Conservation (phyloP, 2,113 vertebrate genomes). For the Neotragus moschatus region DNA sequence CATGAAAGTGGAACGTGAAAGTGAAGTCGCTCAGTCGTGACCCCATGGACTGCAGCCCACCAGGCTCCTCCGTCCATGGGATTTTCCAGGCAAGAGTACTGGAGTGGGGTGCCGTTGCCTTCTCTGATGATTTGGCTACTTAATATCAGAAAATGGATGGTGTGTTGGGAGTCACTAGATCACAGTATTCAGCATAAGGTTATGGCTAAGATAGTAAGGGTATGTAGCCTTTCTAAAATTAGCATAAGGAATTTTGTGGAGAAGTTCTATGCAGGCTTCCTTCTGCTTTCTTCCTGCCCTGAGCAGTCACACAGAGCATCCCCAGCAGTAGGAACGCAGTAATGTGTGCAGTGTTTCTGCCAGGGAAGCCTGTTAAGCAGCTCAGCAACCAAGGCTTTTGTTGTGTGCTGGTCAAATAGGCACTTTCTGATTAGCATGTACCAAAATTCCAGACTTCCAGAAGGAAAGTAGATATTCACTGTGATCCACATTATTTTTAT, state of each 20-base stretch:
- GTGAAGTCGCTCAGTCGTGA: no score
- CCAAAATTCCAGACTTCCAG: not conserved
- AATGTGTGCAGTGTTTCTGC: not conserved
- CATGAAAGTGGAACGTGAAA: no score
- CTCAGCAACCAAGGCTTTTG: not conserved
- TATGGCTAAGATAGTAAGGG: not conserved
- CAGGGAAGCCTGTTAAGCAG: not conserved
- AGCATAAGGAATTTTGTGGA: not conserved
- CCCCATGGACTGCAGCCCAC: no score
- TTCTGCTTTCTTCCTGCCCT: not conserved
- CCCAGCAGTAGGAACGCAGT: not conserved
- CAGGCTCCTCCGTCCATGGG: no score
- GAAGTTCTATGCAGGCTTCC: not conserved
- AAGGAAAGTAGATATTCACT: not conserved
- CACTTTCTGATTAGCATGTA: not conserved
- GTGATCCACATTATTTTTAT: not conserved
- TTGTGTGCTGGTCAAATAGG: not conserved
- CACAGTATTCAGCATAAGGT: not conserved
- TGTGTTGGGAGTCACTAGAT: not conserved
- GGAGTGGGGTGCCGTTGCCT: no score
- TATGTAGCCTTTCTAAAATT: not conserved
- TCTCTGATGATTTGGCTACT: no score
- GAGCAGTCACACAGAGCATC: not conserved
- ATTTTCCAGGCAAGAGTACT: no score
- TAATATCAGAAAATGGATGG: not conserved